A percentile compares a stretch with the other conserved stretches of the same genome.
These are phyloP conservation scores for Psococerastis gibbosa DNA, from an alignment of 2,888 invertebrate species.

Conservation along the genomic window DNA sequence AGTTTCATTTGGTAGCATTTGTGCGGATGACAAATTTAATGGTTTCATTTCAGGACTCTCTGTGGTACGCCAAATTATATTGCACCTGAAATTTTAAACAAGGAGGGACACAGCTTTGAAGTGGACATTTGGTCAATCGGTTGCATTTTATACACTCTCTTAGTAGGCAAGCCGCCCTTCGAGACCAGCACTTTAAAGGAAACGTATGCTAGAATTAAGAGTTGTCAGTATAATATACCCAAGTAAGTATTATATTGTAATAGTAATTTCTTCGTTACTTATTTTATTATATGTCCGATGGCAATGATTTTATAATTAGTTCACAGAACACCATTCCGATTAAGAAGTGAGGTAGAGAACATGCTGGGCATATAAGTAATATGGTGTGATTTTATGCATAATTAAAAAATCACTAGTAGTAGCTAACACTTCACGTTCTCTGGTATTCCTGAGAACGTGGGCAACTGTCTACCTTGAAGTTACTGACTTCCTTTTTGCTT, in stretches of 20 bases:
- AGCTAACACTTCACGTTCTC: too few species aligned
- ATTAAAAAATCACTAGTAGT: too few species aligned
- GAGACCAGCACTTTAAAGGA: slow-evolving; percentile 90
- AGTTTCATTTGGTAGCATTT: too few species aligned
- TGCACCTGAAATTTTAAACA: slow-evolving; percentile 92
- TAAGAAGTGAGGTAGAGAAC: too few species aligned
- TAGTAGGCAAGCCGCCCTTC: slow-evolving; percentile 95
- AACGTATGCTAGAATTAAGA: slow-evolving; percentile 86
- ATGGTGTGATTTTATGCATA: too few species aligned
- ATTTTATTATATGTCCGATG: slow-evolving; percentile 11
- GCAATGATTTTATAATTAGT: slow-evolving; percentile 5
- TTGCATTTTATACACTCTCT: slow-evolving; percentile 94
- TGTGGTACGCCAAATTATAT: slow-evolving; percentile 99
- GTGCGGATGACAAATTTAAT: too few species aligned
- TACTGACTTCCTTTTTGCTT: too few species aligned
- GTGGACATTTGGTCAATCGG: slow-evolving; percentile 99
- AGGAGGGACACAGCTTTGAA: slow-evolving; percentile 95
- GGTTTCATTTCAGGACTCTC: slow-evolving; percentile 63
- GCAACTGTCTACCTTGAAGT: too few species aligned
- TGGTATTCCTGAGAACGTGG: too few species aligned
- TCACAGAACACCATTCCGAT: too few species aligned
- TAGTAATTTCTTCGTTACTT: slow-evolving; percentile 16
- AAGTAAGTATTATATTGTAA: slow-evolving; percentile 15
- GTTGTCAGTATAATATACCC: slow-evolving; percentile 75
- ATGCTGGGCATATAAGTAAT: too few species aligned